Base-by-base conservation (phyloP, 1,140 invertebrate species). In the Mactra quadrangularis region DNA sequence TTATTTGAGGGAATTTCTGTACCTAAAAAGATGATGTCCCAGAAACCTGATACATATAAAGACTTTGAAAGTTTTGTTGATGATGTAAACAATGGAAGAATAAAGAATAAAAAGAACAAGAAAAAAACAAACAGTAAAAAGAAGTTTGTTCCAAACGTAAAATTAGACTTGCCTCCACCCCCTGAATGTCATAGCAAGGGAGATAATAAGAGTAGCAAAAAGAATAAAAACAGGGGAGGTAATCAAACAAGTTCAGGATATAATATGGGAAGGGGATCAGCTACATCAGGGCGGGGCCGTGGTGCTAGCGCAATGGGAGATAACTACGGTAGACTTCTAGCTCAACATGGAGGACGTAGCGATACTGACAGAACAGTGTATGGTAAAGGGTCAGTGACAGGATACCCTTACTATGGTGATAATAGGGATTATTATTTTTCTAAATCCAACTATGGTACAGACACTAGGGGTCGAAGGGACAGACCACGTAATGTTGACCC, bases 61-160 rank as follows among this genome's bases (percentile, higher is more conserved):
- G 59, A 74, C 25, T 85, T 78, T 66, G 64, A 79, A 17, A 35
- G 62, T 31, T 84, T 85, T 59, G 31, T 82, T 13, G 83, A 81
- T 25, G 75, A 77, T 60, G 71, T 87, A 7, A 47, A 68, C 4
- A 77, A 84, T 71, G 66, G 66, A n/a, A 66, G 22, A 50, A 55
- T 59, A 13, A 81, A 70, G 59, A 52, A 27, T 29, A 70, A 60
- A 71, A 81, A 60, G 55, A 70, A 60, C 29, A 81, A 81, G 38
- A 71, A 70, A 29, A 71, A 71, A n/a, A 62, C 41, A 60, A 2
- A 7, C 9, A n/a, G 33, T n/a, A n/a, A 27, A 27, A 53, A 33
- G 17, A 71, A 71, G 31, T 81, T 81, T 81, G 38, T 57, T 45
- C 77, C 66, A 71, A 71, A n/a, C 35, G 77, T 81, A 1, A 27